Evolutionary conservation across 2,888 invertebrate species (phyloP).

Genomic region (Drosophila pseudotakahashii): DNA sequence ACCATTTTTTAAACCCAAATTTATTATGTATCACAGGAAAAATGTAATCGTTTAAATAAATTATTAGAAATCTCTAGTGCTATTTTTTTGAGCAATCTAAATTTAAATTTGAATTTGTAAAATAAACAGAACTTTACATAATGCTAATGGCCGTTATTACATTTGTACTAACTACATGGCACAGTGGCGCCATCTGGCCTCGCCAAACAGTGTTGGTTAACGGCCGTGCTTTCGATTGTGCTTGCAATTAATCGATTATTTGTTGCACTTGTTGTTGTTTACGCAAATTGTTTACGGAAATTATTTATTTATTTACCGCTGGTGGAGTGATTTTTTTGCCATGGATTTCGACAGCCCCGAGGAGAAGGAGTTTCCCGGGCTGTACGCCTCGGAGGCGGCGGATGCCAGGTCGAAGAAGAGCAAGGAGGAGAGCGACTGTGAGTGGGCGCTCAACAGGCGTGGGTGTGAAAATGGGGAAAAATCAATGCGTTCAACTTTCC

Average conservation of each 20-base stretch:
- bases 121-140: background rate
- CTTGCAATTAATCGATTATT: background rate
- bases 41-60: no score
- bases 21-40: no score
- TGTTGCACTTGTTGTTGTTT: conserved; percentile 22
- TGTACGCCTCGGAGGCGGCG: conserved; percentile 91
- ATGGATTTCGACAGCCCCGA: conserved; percentile 86
- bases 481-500: conserved; percentile 17
- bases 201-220: background rate
- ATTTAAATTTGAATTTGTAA: background rate
- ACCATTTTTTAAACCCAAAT: no score
- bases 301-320: conserved; percentile 33
- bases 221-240: background rate
- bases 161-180: background rate
- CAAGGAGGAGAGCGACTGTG: conserved; percentile 93
- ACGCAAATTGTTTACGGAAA: conserved; percentile 26
- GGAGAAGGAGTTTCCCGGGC: conserved; percentile 95
- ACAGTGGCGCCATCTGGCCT: background rate
- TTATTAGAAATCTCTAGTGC: no score
- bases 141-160: background rate
- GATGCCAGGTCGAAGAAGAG: conserved; percentile 80
- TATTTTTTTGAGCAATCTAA: no score
- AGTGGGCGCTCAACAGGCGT: conserved; percentile 79
- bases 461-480: conserved; percentile 22
- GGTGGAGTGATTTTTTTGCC: background rate